These are phyloP conservation scores for Orthosia incerta DNA, from an alignment of 2,888 invertebrate species.

Conservation along the genomic window DNA sequence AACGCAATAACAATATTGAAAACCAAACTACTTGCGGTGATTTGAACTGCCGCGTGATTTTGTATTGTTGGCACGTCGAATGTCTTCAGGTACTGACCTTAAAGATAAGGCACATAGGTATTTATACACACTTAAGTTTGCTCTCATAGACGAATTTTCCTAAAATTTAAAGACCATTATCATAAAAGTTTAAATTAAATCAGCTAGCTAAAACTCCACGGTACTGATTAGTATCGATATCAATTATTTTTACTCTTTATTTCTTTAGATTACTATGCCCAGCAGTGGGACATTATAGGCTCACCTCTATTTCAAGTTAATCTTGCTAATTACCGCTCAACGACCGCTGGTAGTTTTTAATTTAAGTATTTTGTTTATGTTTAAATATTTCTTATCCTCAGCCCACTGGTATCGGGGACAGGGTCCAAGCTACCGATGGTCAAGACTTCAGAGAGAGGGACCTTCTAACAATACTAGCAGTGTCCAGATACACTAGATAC, in stretches of 20 bases:
- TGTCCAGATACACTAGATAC: neutral
- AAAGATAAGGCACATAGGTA: slow-evolving; percentile 14
- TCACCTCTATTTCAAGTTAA: neutral
- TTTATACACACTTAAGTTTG: neutral
- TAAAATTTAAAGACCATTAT: too few species aligned
- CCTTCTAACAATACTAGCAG: neutral
- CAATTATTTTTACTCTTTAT: too few species aligned
- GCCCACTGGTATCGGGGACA: neutral
- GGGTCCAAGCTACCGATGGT: neutral
- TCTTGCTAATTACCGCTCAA: neutral
- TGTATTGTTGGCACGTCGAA: neutral
- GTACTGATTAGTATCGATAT: too few species aligned
- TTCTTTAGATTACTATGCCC: too few species aligned
- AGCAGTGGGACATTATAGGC: too few species aligned
- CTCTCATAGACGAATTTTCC: neutral
- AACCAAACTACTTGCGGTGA: neutral
- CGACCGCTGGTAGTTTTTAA: neutral
- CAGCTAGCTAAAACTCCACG: too few species aligned
- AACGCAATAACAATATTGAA: slow-evolving; percentile 2
- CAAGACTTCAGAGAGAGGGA: neutral
- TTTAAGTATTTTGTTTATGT: neutral
- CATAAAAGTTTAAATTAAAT: too few species aligned
- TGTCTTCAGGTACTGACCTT: slow-evolving; percentile 2
- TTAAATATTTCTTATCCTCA: neutral
- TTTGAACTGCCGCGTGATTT: slow-evolving; percentile 12